Evolutionary conservation across 2,797 vertebrate genomes (phyloP), one percentile per base, ranked within the genome.

Genomic region (Protonibea diacanthus): DNA sequence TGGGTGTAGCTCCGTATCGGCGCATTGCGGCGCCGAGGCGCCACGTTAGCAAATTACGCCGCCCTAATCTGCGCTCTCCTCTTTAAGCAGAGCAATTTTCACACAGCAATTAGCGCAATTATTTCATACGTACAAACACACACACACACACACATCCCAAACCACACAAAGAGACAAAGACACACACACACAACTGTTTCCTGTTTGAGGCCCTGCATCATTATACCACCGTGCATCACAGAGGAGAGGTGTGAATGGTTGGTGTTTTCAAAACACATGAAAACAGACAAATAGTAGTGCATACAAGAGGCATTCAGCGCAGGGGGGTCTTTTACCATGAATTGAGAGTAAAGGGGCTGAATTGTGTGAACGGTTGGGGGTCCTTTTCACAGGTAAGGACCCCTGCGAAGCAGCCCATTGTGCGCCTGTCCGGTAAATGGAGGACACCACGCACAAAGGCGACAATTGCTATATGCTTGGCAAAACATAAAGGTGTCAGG

Each of bases 301-400:
- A 91, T 76, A 95, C 94, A 94, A 93, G 89, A 92, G 92, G 90
- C 90, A 93, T 94, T 95, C 92, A 94, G 86, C 64, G 7, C 84
- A 83, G 89, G 88, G 90, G 89, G 89, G 86, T 88, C 88, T 94
- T 94, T 94, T 88, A 92, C 89, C 80, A 76, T 89, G 90, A 89
- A 93, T 91, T 91, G 92, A 93, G 93, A 93, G 83, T 88, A 92
- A 94, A 90, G 77, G 88, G 88, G 87, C 86, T 91, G 92, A 91
- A 92, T 91, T 89, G 91, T 89, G 88, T 83, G 85, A 92, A 84
- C 91, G 86, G 88, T 91, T 83, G 92, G 94, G 94, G 93, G 90
- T 94, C 93, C 94, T 86, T 95, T 95, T 95, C 94, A 95, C 95
- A 95, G 94, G 95, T 95, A 95, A 94, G 90, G 88, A 94, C 94